phyloP scores from a whole-genome alignment of 2,888 invertebrate genomes.

The Cerceris ruficornis region DNA sequence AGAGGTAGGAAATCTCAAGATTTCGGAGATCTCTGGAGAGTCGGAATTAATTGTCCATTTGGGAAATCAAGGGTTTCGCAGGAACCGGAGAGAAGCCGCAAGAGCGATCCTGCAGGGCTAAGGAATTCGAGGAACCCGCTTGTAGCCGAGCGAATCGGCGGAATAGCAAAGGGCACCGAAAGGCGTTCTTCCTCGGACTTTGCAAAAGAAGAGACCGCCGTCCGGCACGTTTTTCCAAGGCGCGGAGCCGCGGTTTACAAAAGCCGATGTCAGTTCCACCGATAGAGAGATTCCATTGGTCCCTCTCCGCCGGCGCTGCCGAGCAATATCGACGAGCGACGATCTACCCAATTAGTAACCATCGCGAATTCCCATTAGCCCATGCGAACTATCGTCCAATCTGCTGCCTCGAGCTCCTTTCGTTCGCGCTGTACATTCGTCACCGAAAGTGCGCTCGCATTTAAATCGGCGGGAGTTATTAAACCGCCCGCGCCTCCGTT shows the following conservation, averaged over 20 bases:
- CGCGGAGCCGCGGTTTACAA: constrained; percentile 60
- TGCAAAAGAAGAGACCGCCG: constrained; percentile 61
- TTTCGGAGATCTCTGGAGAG: not conserved
- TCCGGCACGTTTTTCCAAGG: constrained; percentile 66
- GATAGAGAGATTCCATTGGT: constrained; percentile 70
- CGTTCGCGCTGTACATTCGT: constrained; percentile 56
- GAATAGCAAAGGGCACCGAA: constrained; percentile 62
- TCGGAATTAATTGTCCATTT: constrained; percentile 57
- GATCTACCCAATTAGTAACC: constrained; percentile 77
- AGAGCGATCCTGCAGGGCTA: constrained; percentile 42
- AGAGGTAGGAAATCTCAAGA: not conserved
- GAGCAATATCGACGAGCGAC: constrained; percentile 70
- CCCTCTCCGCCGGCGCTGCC: constrained; percentile 55
- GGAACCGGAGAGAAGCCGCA: constrained; percentile 37
- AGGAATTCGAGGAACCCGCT: constrained; percentile 62
- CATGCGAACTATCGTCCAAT: constrained; percentile 66
- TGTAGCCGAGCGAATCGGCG: constrained; percentile 54
- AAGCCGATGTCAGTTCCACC: constrained; percentile 69
- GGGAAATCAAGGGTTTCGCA: constrained; percentile 55
- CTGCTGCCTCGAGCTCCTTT: constrained; percentile 50
- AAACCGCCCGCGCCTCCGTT: not conserved
- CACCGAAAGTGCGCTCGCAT: constrained; percentile 51
- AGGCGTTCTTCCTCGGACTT: constrained; percentile 52
- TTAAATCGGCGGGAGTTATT: constrained; percentile 13
- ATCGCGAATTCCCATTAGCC: constrained; percentile 74